These are phyloP conservation scores for Protaetia brevitarsis DNA, from an alignment of 1,140 invertebrate species.

Conservation along the genomic window DNA sequence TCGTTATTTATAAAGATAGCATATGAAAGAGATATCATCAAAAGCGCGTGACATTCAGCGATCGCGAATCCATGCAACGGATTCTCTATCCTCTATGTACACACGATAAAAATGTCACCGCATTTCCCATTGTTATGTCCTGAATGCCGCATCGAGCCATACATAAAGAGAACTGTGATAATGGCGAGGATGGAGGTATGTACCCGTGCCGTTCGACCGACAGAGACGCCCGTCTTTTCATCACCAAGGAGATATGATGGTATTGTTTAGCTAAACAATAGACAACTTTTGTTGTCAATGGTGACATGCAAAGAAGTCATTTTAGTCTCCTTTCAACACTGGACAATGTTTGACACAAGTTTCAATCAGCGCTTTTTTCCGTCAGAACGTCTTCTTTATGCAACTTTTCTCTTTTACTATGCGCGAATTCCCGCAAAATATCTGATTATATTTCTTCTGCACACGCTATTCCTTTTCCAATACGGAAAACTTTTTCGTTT, in stretches of 20 bases:
- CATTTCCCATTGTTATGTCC: slow-evolving; percentile 40
- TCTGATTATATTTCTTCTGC: slow-evolving; percentile 13
- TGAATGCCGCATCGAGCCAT: slow-evolving; percentile 41
- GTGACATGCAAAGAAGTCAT: slow-evolving; percentile 47
- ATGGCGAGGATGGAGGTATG: slow-evolving; percentile 34
- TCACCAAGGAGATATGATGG: slow-evolving; percentile 45
- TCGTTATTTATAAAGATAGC: slow-evolving; percentile 23
- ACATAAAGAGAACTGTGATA: slow-evolving; percentile 40
- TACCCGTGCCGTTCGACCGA: slow-evolving; percentile 25
- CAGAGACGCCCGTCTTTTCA: slow-evolving; percentile 39
- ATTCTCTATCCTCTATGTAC: slow-evolving; percentile 40
- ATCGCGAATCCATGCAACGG: slow-evolving; percentile 35
- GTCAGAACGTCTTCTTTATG: slow-evolving; percentile 25
- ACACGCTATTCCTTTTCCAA: not conserved
- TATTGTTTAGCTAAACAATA: slow-evolving; percentile 46
- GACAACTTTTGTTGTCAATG: slow-evolving; percentile 46
- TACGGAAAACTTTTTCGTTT: not conserved
- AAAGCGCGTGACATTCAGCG: slow-evolving; percentile 32
- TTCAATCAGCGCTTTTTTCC: slow-evolving; percentile 36
- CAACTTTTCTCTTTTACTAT: slow-evolving; percentile 22
- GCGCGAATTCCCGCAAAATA: slow-evolving; percentile 15
- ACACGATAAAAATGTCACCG: slow-evolving; percentile 42
- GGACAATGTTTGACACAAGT: slow-evolving; percentile 39
- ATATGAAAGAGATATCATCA: slow-evolving; percentile 24
- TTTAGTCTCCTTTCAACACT: slow-evolving; percentile 37